Percentiles rank a stretch among this genome's conserved stretches.
Conservation (phyloP, 2,113 vertebrate genomes). For the Hipposideros armiger region DNA sequence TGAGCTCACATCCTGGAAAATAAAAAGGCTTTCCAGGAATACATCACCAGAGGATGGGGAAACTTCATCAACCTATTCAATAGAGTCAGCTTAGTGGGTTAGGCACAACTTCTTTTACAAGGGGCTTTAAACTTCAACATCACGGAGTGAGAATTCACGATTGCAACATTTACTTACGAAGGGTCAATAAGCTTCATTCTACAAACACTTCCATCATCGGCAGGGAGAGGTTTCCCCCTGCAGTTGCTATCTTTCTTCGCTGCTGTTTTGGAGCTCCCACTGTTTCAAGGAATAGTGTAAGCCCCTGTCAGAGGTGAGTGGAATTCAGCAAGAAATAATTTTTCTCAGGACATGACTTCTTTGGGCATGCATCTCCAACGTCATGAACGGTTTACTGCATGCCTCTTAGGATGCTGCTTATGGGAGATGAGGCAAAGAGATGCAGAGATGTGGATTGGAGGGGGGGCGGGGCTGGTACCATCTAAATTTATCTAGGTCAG, state of each 20-base stretch:
- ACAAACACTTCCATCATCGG: constrained; percentile 56
- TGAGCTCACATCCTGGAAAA: constrained; percentile 30
- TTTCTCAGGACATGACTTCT: background rate
- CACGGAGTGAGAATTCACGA: constrained; percentile 60
- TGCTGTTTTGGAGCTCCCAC: background rate
- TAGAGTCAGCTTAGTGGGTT: constrained; percentile 25
- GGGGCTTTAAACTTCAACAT: constrained; percentile 41
- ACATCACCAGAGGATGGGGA: constrained; percentile 25
- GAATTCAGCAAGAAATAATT: constrained; percentile 36
- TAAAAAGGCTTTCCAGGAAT: constrained; percentile 57
- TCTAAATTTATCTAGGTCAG: background rate
- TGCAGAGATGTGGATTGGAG: background rate
- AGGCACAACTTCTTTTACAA: constrained; percentile 40
- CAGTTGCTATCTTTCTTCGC: constrained; percentile 16
- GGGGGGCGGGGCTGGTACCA: background rate
- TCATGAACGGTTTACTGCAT: constrained; percentile 37
- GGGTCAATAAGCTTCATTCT: constrained; percentile 75
- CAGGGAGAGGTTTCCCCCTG: constrained; percentile 19
- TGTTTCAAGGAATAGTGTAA: background rate
- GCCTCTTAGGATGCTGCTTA: background rate
- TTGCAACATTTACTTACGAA: constrained; percentile 39
- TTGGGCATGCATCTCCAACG: background rate
- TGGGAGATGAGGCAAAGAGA: background rate
- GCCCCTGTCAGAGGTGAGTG: constrained; percentile 28
- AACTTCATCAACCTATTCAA: constrained; percentile 15